Base-by-base conservation (phyloP, 1,140 invertebrate genomes). In the Ceratina japonica region DNA sequence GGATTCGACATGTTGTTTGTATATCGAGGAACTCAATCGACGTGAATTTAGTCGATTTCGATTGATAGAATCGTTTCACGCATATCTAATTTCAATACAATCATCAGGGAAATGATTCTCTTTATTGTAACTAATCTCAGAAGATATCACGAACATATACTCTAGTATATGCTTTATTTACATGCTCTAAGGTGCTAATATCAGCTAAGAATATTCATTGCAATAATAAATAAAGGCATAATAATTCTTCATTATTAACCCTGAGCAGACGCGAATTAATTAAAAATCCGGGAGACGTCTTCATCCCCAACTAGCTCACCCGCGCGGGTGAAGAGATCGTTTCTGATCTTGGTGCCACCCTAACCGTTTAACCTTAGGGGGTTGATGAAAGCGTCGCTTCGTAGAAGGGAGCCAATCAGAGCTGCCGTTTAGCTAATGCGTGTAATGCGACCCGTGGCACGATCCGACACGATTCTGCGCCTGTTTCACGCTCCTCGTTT, bases 361-460 rank as follows among this genome's bases (percentile, higher is more conserved):
- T 69, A 56, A 78, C 54, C 16, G 22, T 72, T 63, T 72, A 51
- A 54, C 68, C 68, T 71, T 51, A 49, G 49, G 31, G 75, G 68
- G 68, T 54, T 70, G 75, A 77, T 63, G 58, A 76, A 61, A 51
- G 65, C 44, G 15, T 2, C 1, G 37, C 37, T 18, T 54, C 37
- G 68, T 72, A 63, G 68, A 54, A 71, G 58, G 49, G 66, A 70
- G 71, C 86, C 86, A 87, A 87, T 87, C 86, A 79, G 82, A 85
- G 76, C 58, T 22, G 74, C 77, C 82, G 86, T 87, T 87, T 87
- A 87, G 83, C 78, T 87, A 87, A 87, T 87, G 83, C 80, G 62
- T 69, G 79, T 87, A 87, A 87, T 83, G 66, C 52, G 86, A 37
- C 86, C 77, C 86, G 61, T 59, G 85, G 84, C 85, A 86, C 71